These are phyloP conservation scores for Typhlichthys subterraneus DNA, from an alignment of 2,797 vertebrate genomes.

Conservation along the genomic window DNA sequence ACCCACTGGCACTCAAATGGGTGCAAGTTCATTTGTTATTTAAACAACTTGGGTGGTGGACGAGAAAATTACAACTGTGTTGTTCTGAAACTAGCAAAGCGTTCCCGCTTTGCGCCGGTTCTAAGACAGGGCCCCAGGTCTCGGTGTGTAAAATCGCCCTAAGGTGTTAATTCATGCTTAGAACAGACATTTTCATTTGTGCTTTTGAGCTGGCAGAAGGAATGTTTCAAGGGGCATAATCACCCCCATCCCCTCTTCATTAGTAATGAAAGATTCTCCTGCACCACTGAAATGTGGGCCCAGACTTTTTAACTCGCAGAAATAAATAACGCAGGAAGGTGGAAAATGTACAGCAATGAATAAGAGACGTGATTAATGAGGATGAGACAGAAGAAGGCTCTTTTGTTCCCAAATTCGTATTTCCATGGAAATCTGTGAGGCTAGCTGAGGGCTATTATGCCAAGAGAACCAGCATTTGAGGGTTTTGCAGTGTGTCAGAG, in stretches of 20 bases:
- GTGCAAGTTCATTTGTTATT: no score
- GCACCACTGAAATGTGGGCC: conserved; percentile 10
- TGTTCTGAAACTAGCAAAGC: no score
- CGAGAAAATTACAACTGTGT: no score
- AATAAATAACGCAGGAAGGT: conserved; percentile 31
- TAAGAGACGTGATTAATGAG: conserved; percentile 24
- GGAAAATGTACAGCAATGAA: conserved; percentile 33
- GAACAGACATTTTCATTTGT: conserved; percentile 19
- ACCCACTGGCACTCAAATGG: no score
- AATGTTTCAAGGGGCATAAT: not conserved
- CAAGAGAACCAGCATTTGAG: not conserved
- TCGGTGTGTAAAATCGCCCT: not conserved
- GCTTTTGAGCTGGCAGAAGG: conserved; percentile 12
- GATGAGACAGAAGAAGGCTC: conserved; percentile 16
- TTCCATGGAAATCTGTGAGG: not conserved
- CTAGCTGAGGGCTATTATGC: not conserved
- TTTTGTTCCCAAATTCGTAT: conserved; percentile 10
- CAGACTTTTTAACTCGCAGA: conserved; percentile 2
- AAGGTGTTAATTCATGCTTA: conserved; percentile 8
- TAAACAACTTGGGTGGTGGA: no score
- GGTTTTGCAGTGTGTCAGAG: not conserved
- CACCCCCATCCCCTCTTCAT: conserved; percentile 8
- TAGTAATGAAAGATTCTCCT: conserved; percentile 23
- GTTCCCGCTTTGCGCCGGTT: no score
- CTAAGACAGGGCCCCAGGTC: no score